These are phyloP conservation scores for Dreissena polymorpha DNA, from an alignment of 1,140 invertebrate genomes.

Conservation along the genomic window DNA sequence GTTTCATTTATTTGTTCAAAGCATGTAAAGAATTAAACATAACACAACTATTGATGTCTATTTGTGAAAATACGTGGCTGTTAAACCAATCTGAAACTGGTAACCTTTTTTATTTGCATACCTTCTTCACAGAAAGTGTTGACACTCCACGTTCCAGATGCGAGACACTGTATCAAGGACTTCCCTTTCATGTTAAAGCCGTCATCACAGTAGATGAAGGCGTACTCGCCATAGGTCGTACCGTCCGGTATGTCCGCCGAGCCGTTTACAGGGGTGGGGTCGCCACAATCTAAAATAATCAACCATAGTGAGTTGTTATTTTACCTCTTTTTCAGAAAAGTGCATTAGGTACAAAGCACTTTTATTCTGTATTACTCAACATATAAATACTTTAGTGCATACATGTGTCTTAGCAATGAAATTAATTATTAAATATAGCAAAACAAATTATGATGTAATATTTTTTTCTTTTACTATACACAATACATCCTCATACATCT, in stretches of 20 bases:
- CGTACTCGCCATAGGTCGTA: slow-evolving; percentile 1
- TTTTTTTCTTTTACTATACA: too few species aligned
- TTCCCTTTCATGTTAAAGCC: slow-evolving; percentile 13
- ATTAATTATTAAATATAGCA: background rate
- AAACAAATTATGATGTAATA: background rate
- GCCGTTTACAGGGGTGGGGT: slow-evolving; percentile 16
- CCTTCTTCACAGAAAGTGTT: too few species aligned
- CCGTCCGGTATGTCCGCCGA: slow-evolving; percentile 8
- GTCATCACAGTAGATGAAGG: slow-evolving; percentile 11
- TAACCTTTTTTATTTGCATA: too few species aligned
- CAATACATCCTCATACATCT: background rate
- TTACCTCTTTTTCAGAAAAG: background rate
- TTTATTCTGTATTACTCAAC: background rate
- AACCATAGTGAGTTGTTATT: background rate
- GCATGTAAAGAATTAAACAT: too few species aligned
- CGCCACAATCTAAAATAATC: slow-evolving; percentile 10
- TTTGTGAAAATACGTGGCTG: too few species aligned
- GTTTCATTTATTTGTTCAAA: too few species aligned
- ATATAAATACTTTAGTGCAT: background rate
- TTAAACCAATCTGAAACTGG: too few species aligned
- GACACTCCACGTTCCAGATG: slow-evolving; percentile 6
- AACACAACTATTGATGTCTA: too few species aligned
- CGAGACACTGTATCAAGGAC: slow-evolving; percentile 1
- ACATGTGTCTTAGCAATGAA: background rate
- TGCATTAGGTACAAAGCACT: background rate